phyloP scores from a whole-genome alignment of 2,888 invertebrate species.

The Chrysomela aeneicollis region DNA sequence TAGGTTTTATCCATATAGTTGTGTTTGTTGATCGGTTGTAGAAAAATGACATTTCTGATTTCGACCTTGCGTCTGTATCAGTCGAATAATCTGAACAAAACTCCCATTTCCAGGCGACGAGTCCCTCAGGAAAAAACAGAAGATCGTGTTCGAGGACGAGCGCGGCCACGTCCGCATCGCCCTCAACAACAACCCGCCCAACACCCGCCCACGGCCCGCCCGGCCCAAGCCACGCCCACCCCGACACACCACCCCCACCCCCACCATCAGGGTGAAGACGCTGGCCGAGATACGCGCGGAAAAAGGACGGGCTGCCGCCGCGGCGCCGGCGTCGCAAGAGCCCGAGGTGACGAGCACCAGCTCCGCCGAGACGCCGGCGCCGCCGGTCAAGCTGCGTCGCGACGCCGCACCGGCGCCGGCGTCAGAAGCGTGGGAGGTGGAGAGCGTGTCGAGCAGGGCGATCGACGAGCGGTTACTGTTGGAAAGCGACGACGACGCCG shows the following conservation, averaged over 20 bases:
- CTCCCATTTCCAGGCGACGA: conserved; percentile 26
- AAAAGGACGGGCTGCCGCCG: too few relatives aligned
- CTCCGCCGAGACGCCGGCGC: conserved; percentile 31
- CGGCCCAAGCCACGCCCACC: neutral
- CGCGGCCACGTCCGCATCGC: conserved; percentile 27
- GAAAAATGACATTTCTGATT: too few relatives aligned
- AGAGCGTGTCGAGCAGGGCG: conserved; percentile 39
- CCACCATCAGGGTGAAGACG: conserved; percentile 58
- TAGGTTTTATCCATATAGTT: too few relatives aligned
- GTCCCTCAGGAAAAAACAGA: conserved; percentile 34
- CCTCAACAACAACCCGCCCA: conserved; percentile 17
- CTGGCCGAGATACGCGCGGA: conserved; percentile 60
- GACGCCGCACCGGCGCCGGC: conserved; percentile 25
- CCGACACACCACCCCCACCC: neutral
- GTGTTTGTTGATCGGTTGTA: too few relatives aligned
- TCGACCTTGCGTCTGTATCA: too few relatives aligned
- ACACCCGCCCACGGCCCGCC: neutral
- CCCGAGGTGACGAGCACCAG: conserved; percentile 54
- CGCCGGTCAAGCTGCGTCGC: conserved; percentile 36
- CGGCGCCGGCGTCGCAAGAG: too few relatives aligned
- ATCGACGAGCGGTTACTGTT: conserved; percentile 54
- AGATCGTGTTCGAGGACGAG: conserved; percentile 27
- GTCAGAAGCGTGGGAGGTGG: conserved; percentile 19
- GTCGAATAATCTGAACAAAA: too few relatives aligned
- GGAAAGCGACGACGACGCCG: conserved; percentile 54